Base-by-base conservation (phyloP, 2,797 vertebrate species). In the Cirrhinus molitorella region DNA sequence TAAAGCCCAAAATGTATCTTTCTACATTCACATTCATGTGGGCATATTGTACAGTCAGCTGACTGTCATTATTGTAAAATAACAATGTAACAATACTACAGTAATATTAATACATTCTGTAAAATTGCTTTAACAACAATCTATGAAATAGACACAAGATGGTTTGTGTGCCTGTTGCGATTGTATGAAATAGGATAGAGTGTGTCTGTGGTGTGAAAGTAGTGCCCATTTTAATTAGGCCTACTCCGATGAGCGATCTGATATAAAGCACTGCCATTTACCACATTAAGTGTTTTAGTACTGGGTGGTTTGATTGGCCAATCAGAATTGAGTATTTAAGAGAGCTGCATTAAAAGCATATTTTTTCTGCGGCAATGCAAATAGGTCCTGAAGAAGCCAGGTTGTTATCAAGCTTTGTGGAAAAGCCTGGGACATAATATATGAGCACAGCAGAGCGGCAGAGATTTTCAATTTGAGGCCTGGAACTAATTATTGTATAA, bases 401-500 rank as follows among this genome's bases (percentile, higher is more conserved):
- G 11, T 68, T 43, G 11, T 68, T 43, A 13, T 43, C 34, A 21
- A 68, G 21, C 19, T 43, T 43, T 68, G 66, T 40, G 5, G 34
- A 6, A 68, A n/a, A 68, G 19, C 34, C 19, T n/a, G 2, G 66
- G 37, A 67, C 65, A 40, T 19, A 68, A 67, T 43, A 68, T 68
- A 43, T 13, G 21, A 68, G 21, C 7, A 68, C 13, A 40, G n/a
- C 12, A 4, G 34, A 11, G 31, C 9, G 17, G 37, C 63, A 37
- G 63, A 68, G 21, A 13, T 68, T 68, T 68, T 11, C 2, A 40
- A 68, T 43, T 68, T 43, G 19, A 40, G 12, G 66, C 43, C 66
- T 0, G 11, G 34, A 68, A 40, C 66, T 68, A 68, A 70, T 51
- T 80, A 68, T 6, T 61, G 13, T 71, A 61, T 59, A 34, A 68